Evolutionary conservation across 2,888 invertebrate species (phyloP).

Genomic region (Orchesella flavescens): DNA sequence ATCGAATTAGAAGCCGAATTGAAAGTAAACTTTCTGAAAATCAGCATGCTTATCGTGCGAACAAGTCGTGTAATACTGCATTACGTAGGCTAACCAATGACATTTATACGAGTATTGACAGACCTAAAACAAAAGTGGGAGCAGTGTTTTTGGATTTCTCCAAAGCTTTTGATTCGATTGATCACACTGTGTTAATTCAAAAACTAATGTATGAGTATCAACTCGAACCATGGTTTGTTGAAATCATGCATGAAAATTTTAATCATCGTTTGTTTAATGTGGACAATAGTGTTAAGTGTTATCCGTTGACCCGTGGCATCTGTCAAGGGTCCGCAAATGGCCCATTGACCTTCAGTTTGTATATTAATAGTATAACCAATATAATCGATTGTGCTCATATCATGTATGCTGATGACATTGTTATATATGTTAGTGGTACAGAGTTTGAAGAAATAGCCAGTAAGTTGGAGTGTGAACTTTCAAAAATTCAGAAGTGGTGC

Average conservation of each 20-base stretch:
- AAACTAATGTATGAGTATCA: background rate
- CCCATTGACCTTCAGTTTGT: background rate
- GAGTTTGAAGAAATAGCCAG: background rate
- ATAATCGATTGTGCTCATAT: conserved; percentile 4
- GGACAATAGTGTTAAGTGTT: background rate
- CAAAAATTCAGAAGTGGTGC: background rate
- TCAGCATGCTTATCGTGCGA: conserved; percentile 68
- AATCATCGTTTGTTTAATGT: background rate
- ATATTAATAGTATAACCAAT: background rate
- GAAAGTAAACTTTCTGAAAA: conserved; percentile 38
- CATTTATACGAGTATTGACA: conserved; percentile 61
- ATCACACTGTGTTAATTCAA: conserved; percentile 60
- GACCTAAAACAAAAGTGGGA: conserved; percentile 14
- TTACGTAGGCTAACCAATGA: conserved; percentile 53
- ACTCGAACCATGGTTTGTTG: conserved; percentile 18
- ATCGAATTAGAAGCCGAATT: conserved; percentile 29
- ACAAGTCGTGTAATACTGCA: conserved; percentile 67
- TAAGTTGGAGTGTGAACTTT: too few relatives aligned
- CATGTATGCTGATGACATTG: conserved; percentile 54
- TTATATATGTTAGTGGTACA: conserved; percentile 7
- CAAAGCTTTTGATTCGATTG: conserved; percentile 71
- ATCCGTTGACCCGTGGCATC: background rate
- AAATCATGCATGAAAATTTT: background rate
- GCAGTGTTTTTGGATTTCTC: conserved; percentile 64
- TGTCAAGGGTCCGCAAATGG: background rate